Evolutionary conservation across 2,797 vertebrate genomes (phyloP).

Genomic region (Scomberomorus guttatus): DNA sequence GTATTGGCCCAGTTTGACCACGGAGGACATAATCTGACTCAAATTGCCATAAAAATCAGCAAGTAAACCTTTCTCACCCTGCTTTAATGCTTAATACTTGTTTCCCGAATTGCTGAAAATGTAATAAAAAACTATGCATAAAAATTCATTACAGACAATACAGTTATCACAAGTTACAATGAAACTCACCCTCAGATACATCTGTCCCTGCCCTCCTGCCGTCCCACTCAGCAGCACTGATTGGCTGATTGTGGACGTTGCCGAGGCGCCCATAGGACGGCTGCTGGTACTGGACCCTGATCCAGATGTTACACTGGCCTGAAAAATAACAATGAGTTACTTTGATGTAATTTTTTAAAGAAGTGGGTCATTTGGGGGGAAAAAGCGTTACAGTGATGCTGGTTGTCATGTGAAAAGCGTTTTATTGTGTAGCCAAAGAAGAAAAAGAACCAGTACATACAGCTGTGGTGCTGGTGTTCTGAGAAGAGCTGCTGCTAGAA

Average conservation of each 20-base stretch:
- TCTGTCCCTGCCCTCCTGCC: conserved; percentile 93
- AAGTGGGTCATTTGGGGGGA: neutral
- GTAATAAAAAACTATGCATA: too few species aligned
- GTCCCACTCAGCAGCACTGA: conserved; percentile 94
- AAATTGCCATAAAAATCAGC: neutral
- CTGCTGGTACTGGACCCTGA: conserved; percentile 79
- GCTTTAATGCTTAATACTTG: too few species aligned
- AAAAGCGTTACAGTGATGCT: too few species aligned
- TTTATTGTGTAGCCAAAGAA: too few species aligned
- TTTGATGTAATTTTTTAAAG: neutral
- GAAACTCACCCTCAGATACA: conserved; percentile 94
- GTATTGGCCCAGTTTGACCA: neutral
- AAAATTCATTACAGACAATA: neutral
- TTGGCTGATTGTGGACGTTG: conserved; percentile 93
- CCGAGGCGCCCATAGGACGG: conserved; percentile 84
- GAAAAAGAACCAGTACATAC: conserved; percentile 51
- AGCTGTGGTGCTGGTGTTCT: conserved; percentile 88
- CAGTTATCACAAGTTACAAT: too few species aligned
- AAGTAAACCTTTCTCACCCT: neutral
- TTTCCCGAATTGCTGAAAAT: neutral
- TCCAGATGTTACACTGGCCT: conserved; percentile 83
- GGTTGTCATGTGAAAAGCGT: too few species aligned
- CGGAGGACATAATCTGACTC: neutral
- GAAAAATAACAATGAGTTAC: neutral
- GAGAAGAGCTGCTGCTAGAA: conserved; percentile 91